Conservation (phyloP, 2,797 vertebrate species). For the Gymnopithys bicolor region DNA sequence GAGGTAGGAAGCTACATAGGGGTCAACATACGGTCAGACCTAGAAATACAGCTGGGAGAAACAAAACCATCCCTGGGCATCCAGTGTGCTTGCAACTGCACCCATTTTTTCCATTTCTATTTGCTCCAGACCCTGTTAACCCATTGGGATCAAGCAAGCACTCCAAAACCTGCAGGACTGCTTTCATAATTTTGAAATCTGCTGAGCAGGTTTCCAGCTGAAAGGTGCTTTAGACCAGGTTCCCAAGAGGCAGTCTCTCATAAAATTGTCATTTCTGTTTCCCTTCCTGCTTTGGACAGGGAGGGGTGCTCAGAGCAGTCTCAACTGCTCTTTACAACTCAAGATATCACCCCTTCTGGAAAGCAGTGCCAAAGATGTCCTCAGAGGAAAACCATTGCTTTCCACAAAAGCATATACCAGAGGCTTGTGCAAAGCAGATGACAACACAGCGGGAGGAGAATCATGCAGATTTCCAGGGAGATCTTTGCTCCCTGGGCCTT, state of each 20-base stretch:
- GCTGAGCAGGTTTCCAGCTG: background rate
- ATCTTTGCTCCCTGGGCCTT: background rate
- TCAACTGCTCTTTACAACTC: background rate
- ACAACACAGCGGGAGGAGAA: background rate
- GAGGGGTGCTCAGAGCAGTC: background rate
- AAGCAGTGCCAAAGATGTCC: background rate
- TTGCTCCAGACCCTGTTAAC: background rate
- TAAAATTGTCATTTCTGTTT: background rate
- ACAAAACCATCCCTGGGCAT: background rate
- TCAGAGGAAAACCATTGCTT: background rate
- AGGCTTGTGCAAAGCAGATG: background rate
- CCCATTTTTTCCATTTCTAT: background rate
- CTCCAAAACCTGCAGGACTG: background rate
- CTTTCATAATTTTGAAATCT: background rate
- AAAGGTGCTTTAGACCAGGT: background rate
- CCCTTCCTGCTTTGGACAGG: background rate
- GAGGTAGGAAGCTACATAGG: background rate
- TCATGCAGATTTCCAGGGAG: background rate
- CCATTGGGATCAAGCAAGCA: background rate
- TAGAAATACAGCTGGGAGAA: background rate
- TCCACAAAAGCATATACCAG: background rate
- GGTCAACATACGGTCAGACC: rapidly evolving
- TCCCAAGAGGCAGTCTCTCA: background rate
- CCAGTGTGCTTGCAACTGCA: background rate
- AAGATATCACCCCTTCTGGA: background rate